Percentiles rank a stretch among this genome's conserved stretches.
phyloP scores from a whole-genome alignment of 2,888 invertebrate genomes.

The Chalcosyrphus nemorum region DNA sequence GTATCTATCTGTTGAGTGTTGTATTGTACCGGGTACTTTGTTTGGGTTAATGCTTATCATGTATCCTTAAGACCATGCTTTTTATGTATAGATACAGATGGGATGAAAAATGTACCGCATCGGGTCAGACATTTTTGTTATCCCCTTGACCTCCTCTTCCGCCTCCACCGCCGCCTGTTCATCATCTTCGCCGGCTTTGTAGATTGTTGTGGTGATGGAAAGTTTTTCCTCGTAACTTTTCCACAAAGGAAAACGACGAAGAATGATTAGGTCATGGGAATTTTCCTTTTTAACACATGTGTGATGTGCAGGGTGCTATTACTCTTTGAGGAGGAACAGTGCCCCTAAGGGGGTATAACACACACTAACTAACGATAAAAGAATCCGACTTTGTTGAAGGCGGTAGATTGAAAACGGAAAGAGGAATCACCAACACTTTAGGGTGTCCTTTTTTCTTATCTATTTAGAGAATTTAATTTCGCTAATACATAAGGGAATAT shows the following conservation, averaged over 20 bases:
- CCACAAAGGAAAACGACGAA: conserved; percentile 13
- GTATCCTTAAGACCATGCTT: neutral
- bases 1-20: conserved; percentile 28
- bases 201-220: neutral
- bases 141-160: neutral
- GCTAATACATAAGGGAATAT: neutral
- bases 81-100: neutral
- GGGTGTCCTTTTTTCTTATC: neutral
- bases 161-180: neutral
- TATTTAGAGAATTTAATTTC: conserved; percentile 2
- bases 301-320: neutral
- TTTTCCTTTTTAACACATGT: conserved; percentile 36
- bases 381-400: neutral
- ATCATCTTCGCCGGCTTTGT: neutral
- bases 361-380: conserved; percentile 2
- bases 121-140: conserved; percentile 19
- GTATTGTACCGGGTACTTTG: conserved; percentile 22
- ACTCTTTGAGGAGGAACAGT: neutral
- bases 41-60: conserved; percentile 21
- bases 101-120: conserved; percentile 16
- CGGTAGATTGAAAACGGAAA: neutral
- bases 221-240: neutral
- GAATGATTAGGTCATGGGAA: conserved; percentile 55
- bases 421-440: neutral
- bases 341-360: neutral